Percentiles rank a stretch among this genome's conserved stretches.
Conservation (phyloP, 2,113 vertebrate species). For the Notechis scutatus region DNA sequence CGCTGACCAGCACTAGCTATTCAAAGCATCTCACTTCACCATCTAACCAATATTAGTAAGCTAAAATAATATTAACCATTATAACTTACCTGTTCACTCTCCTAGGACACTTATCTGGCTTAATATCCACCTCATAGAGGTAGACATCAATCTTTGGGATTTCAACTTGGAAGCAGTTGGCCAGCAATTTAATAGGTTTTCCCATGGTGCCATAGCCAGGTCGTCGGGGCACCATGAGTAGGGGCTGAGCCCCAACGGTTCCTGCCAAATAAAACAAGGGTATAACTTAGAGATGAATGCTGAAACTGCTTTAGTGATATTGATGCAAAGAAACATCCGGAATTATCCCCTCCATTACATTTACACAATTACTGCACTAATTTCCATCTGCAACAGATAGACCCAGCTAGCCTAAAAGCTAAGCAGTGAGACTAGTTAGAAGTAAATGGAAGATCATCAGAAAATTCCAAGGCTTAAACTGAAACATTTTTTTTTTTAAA, state of each 20-base stretch:
- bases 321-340: background rate
- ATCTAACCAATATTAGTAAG: background rate
- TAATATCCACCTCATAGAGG: conserved; percentile 99
- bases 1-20: background rate
- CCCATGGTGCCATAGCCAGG: conserved; percentile 99
- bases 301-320: background rate
- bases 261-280: conserved; percentile 63
- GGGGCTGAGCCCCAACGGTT: conserved; percentile 98
- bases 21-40: background rate
- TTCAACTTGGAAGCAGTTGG: conserved; percentile 99
- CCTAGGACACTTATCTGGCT: conserved; percentile 98
- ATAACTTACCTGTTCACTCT: conserved; percentile 91
- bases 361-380: background rate
- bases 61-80: background rate
- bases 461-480: background rate
- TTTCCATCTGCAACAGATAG: background rate
- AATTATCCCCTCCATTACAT: background rate
- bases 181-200: conserved; percentile 98
- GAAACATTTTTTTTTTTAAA: background rate
- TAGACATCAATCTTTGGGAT: conserved; percentile 99
- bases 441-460: background rate
- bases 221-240: conserved; percentile 95
- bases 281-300: background rate
- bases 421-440: background rate
- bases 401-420: background rate